Conservation (phyloP, 2,888 invertebrate genomes). For the Xanthia togata region DNA sequence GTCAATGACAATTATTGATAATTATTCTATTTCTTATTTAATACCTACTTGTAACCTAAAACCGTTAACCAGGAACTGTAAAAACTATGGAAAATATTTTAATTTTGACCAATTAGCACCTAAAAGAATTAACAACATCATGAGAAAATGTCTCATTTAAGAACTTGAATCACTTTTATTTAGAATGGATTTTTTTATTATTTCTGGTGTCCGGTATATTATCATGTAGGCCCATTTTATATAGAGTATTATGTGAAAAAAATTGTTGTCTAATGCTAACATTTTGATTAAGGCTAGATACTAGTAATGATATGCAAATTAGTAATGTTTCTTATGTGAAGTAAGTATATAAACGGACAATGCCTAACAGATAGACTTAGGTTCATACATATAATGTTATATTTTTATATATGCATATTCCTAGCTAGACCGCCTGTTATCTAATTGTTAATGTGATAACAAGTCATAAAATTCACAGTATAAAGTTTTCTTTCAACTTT, state of each 20-base stretch:
- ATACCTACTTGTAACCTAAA: slow-evolving; percentile 3
- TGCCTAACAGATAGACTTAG: slow-evolving; percentile 14
- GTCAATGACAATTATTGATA: slow-evolving; percentile 16
- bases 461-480: slow-evolving; percentile 53
- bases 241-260: not conserved
- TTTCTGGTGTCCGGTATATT: not conserved
- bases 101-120: slow-evolving; percentile 61
- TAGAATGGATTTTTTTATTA: slow-evolving; percentile 7
- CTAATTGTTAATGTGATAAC: slow-evolving; percentile 64
- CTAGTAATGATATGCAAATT: slow-evolving; percentile 18
- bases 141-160: slow-evolving; percentile 58
- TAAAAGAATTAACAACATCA: slow-evolving; percentile 51
- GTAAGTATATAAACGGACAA: slow-evolving; percentile 5
- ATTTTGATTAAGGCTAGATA: slow-evolving; percentile 21
- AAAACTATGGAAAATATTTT: slow-evolving; percentile 55
- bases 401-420: slow-evolving; percentile 36
- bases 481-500: slow-evolving; percentile 53
- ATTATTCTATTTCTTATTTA: slow-evolving; percentile 15
- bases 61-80: slow-evolving; percentile 33
- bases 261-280: slow-evolving; percentile 1
- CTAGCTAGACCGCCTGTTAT: slow-evolving; percentile 52
- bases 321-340: slow-evolving; percentile 1
- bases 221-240: not conserved
- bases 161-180: slow-evolving; percentile 36
- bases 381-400: slow-evolving; percentile 30